These are phyloP conservation scores for Enchytraeus crypticus DNA, from an alignment of 2,888 invertebrate species.

Conservation along the genomic window DNA sequence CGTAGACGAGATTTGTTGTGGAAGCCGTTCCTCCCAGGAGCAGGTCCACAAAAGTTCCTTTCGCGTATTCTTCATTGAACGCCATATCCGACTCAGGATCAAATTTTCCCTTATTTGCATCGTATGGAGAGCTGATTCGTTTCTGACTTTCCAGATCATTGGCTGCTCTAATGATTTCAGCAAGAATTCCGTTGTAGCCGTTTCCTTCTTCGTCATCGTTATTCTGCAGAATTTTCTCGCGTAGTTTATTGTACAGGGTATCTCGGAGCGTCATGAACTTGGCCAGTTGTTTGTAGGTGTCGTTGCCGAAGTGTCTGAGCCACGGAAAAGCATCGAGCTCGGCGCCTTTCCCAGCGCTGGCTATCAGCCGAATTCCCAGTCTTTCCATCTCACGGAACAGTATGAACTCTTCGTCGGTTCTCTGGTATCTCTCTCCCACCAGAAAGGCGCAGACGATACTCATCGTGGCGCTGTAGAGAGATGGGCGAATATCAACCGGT, in stretches of 20 bases:
- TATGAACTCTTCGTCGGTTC: constrained; percentile 7
- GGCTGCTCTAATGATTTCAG: not conserved
- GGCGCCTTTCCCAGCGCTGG: constrained; percentile 20
- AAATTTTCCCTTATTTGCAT: not conserved
- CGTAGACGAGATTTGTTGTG: constrained; percentile 6
- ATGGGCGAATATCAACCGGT: constrained; percentile 1
- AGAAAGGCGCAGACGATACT: constrained; percentile 9
- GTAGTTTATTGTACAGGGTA: constrained; percentile 1
- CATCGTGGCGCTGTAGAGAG: constrained; percentile 7
- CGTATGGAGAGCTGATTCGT: not conserved
- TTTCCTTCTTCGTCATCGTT: not conserved
- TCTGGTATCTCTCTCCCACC: not conserved
- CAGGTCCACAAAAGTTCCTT: constrained; percentile 8
- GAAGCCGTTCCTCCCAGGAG: constrained; percentile 8
- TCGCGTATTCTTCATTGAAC: constrained; percentile 4
- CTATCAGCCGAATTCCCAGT: constrained; percentile 1
- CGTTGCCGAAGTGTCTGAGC: constrained; percentile 22
- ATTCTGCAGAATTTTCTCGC: not conserved
- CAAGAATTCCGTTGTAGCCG: not conserved
- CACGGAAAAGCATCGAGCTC: constrained; percentile 32
- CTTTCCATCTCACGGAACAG: constrained; percentile 11
- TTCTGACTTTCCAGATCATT: not conserved
- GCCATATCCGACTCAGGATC: not conserved
- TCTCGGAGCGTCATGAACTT: constrained; percentile 7
- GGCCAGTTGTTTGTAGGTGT: constrained; percentile 16